Evolutionary conservation across 2,797 vertebrate genomes (phyloP).

Genomic region (Gouania willdenowi): DNA sequence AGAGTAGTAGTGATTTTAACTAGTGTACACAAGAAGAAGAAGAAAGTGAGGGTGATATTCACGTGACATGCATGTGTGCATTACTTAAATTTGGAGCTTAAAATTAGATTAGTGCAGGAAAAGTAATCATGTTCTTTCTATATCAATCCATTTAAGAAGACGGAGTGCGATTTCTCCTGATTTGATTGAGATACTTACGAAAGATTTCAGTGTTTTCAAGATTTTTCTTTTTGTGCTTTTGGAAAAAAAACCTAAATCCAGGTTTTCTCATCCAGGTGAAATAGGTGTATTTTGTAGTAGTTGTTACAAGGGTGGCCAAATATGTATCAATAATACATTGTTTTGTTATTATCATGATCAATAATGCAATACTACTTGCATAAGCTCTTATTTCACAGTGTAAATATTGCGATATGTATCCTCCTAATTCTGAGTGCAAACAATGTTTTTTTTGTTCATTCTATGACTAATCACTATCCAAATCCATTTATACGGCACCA

Average conservation of each 20-base stretch:
- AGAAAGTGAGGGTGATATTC: slow-evolving; percentile 54
- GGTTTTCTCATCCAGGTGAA: slow-evolving; percentile 81
- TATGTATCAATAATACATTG: slow-evolving; percentile 44
- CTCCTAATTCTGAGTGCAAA: slow-evolving; percentile 18
- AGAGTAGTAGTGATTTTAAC: no score
- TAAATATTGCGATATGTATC: slow-evolving; percentile 43
- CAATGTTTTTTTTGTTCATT: slow-evolving; percentile 16
- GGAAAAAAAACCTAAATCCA: slow-evolving; percentile 55
- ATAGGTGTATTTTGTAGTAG: slow-evolving; percentile 76
- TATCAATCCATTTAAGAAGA: no score
- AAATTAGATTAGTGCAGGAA: no score
- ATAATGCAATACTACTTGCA: slow-evolving; percentile 56
- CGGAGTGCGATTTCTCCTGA: no score
- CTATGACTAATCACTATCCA: slow-evolving; percentile 13
- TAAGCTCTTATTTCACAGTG: slow-evolving; percentile 34
- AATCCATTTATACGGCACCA: slow-evolving; percentile 12
- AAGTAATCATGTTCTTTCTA: no score
- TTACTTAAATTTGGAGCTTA: slow-evolving; percentile 27
- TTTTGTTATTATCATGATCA: slow-evolving; percentile 50
- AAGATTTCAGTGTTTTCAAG: slow-evolving; percentile 47
- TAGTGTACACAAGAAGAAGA: no score
- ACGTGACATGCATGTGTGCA: slow-evolving; percentile 29
- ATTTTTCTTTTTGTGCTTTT: slow-evolving; percentile 62
- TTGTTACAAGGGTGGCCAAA: slow-evolving; percentile 75
- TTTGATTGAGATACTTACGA: slow-evolving; percentile 42